phyloP scores from a whole-genome alignment of 1,140 invertebrate species.

The Drosophila truncata region DNA sequence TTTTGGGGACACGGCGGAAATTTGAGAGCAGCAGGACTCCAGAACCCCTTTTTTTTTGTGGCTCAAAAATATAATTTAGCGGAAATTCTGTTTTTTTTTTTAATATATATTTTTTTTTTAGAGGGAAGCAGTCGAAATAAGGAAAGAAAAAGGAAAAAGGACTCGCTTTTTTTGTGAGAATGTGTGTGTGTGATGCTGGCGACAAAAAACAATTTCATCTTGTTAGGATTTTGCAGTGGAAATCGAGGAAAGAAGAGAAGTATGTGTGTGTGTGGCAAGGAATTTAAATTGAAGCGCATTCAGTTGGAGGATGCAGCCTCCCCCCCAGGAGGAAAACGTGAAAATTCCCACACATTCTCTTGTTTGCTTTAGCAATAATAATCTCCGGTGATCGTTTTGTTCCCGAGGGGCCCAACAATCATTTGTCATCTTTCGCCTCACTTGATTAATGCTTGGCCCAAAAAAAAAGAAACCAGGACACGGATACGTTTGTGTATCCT shows the following conservation, averaged over 20 bases:
- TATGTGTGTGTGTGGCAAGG: neutral
- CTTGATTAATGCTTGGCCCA: slow-evolving; percentile 34
- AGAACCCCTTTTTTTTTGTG: neutral
- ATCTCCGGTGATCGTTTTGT: slow-evolving; percentile 11
- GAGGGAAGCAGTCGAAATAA: slow-evolving; percentile 13
- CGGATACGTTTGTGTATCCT: neutral
- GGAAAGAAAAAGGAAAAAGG: neutral
- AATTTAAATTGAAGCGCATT: slow-evolving; percentile 37
- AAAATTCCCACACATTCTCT: slow-evolving; percentile 13
- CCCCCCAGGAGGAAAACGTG: neutral
- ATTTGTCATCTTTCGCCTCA: slow-evolving; percentile 40
- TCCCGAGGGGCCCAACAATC: neutral
- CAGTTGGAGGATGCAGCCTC: slow-evolving; percentile 15
- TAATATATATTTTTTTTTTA: neutral
- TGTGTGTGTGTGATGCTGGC: slow-evolving; percentile 9
- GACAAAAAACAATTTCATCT: slow-evolving; percentile 29
- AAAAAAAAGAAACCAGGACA: neutral
- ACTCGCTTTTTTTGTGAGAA: neutral
- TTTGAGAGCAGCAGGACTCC: slow-evolving; percentile 8
- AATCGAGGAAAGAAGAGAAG: neutral
- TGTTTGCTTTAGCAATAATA: slow-evolving; percentile 4
- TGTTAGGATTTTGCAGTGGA: slow-evolving; percentile 18
- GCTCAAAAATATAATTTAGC: slow-evolving; percentile 24
- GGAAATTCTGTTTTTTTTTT: slow-evolving; percentile 10
- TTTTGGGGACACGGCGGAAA: slow-evolving; percentile 8